Evolutionary conservation across 2,113 vertebrate species (phyloP).

Genomic region (Pyrgilauda ruficollis): DNA sequence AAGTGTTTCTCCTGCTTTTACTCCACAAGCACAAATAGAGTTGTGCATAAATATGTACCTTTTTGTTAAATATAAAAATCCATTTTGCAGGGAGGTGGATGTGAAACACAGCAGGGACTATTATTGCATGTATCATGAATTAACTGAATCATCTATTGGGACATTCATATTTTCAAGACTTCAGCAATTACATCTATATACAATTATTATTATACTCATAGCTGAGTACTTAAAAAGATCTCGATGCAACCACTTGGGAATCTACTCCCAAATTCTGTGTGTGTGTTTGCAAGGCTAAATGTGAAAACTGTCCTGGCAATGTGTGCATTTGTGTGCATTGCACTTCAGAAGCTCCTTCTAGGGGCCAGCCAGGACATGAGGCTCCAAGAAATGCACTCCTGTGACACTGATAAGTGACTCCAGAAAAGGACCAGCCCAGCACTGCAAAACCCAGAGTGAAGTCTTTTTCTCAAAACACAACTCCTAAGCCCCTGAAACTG

Average conservation of each 20-base stretch:
- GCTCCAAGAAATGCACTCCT: not conserved
- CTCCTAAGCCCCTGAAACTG: not conserved
- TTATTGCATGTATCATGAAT: not conserved
- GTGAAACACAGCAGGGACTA: not conserved
- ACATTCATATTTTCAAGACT: not conserved
- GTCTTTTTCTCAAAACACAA: not conserved
- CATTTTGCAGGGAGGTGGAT: not conserved
- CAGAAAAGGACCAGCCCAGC: not conserved
- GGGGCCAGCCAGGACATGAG: not conserved
- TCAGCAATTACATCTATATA: not conserved
- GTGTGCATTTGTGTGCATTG: too few species aligned
- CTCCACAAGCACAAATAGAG: not conserved
- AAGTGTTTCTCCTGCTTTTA: not conserved
- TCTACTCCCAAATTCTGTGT: not conserved
- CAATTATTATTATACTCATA: not conserved
- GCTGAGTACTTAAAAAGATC: not conserved
- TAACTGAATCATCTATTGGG: not conserved
- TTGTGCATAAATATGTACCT: not conserved
- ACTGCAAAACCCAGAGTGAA: not conserved
- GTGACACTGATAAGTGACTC: not conserved
- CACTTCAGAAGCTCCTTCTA: not conserved
- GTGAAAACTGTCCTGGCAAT: not conserved
- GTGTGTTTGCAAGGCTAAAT: not conserved
- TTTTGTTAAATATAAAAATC: not conserved
- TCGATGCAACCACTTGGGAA: not conserved